Conservation (phyloP, 2,113 vertebrate species). For the Chamaetylas fuelleborni region DNA sequence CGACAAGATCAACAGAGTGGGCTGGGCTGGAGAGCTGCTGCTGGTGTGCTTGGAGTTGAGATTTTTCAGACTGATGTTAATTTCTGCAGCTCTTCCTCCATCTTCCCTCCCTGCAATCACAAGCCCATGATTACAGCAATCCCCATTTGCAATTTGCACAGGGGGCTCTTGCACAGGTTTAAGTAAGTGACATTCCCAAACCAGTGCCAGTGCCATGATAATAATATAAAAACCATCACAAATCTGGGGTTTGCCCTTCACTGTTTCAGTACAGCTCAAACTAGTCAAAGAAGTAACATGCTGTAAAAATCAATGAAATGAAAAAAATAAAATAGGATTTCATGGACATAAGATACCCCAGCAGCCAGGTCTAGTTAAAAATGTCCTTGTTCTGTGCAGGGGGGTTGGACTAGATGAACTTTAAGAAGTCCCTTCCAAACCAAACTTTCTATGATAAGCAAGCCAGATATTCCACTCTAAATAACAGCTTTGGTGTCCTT, state of each 20-base stretch:
- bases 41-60: neutral
- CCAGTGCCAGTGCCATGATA: rapidly evolving
- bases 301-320: neutral
- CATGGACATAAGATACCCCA: neutral
- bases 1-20: neutral
- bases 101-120: neutral
- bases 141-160: neutral
- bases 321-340: neutral
- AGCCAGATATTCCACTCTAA: neutral
- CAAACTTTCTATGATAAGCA: neutral
- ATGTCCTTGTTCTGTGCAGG: neutral
- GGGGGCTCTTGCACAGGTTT: neutral
- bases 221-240: neutral
- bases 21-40: neutral
- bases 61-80: neutral
- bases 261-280: neutral
- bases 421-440: neutral
- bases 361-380: neutral
- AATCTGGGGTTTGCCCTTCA: neutral
- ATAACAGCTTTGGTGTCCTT: neutral
- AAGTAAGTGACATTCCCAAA: neutral
- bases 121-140: neutral
- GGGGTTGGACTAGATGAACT: neutral
- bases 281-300: neutral
- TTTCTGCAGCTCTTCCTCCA: neutral